These are phyloP conservation scores for Ladona fulva DNA, from an alignment of 1,140 invertebrate genomes.

Conservation along the genomic window DNA sequence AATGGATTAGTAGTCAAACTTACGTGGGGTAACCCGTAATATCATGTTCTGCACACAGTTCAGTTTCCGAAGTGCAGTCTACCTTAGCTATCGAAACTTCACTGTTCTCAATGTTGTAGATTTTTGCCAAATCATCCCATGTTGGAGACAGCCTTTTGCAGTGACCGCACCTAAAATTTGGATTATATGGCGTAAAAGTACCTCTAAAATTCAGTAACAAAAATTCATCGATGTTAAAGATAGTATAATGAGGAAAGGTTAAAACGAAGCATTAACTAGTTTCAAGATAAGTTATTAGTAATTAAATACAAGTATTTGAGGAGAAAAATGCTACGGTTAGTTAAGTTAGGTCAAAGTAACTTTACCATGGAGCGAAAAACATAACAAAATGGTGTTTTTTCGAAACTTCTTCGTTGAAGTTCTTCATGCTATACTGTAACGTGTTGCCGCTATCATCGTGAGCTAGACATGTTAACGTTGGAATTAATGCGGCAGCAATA, in stretches of 20 bases:
- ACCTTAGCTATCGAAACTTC: slow-evolving; percentile 61
- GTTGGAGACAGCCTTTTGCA: slow-evolving; percentile 57
- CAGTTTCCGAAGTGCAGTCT: slow-evolving; percentile 63
- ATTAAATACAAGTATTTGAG: too few species aligned
- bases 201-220: too few species aligned
- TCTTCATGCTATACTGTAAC: slow-evolving; percentile 38
- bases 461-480: slow-evolving; percentile 12
- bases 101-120: slow-evolving; percentile 51
- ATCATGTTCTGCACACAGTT: slow-evolving; percentile 59
- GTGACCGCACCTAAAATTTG: slow-evolving; percentile 53
- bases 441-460: slow-evolving; percentile 14
- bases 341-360: too few species aligned
- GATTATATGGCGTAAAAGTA: too few species aligned
- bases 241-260: too few species aligned
- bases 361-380: slow-evolving; percentile 69
- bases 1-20: slow-evolving; percentile 22
- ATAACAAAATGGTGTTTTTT: slow-evolving; percentile 64
- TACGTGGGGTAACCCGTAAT: slow-evolving; percentile 64
- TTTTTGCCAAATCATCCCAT: slow-evolving; percentile 62
- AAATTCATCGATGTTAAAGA: too few species aligned
- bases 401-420: slow-evolving; percentile 46
- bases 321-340: too few species aligned
- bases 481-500: not conserved
- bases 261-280: not conserved
- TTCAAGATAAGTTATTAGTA: too few species aligned